Percentiles rank a stretch among this genome's conserved stretches.
Conservation (phyloP, 2,888 invertebrate species). For the Sphaeridia pumilis region DNA sequence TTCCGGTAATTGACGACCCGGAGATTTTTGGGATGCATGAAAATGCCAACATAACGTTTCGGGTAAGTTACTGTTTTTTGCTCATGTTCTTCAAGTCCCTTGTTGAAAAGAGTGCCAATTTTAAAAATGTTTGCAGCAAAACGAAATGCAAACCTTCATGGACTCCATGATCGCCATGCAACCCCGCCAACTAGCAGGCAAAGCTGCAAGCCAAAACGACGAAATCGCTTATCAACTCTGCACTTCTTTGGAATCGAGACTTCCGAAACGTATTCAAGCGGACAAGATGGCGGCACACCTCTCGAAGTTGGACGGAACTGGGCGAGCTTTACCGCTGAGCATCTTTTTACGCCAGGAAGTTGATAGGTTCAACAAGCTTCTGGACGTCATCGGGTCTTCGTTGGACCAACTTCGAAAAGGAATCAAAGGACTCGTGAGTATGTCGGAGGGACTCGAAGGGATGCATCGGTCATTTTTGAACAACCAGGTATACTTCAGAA, state of each 20-base stretch:
- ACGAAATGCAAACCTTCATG: conserved; percentile 63
- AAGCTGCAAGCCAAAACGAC: conserved; percentile 56
- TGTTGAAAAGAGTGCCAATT: no score
- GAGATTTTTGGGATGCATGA: conserved; percentile 91
- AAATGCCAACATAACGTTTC: conserved; percentile 78
- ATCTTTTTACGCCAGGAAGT: conserved; percentile 79
- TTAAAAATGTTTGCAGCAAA: conserved; percentile 53
- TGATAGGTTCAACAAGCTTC: conserved; percentile 66
- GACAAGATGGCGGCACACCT: conserved; percentile 53
- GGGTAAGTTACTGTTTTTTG: conserved; percentile 46
- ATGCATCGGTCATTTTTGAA: conserved; percentile 67
- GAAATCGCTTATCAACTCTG: conserved; percentile 68
- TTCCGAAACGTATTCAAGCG: conserved; percentile 51
- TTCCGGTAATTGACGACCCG: conserved; percentile 70
- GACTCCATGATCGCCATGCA: conserved; percentile 67
- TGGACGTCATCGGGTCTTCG: conserved; percentile 58
- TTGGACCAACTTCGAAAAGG: conserved; percentile 70
- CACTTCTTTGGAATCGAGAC: conserved; percentile 51
- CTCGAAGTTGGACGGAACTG: conserved; percentile 52
- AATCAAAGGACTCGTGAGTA: conserved; percentile 80
- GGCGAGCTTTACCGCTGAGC: conserved; percentile 65
- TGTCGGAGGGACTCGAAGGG: conserved; percentile 78
- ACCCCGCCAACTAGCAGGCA: conserved; percentile 52
- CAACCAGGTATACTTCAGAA: conserved; percentile 59
- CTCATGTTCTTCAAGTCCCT: no score